These are phyloP conservation scores for Drosophila saltans DNA, from an alignment of 1,140 invertebrate species.

Conservation along the genomic window DNA sequence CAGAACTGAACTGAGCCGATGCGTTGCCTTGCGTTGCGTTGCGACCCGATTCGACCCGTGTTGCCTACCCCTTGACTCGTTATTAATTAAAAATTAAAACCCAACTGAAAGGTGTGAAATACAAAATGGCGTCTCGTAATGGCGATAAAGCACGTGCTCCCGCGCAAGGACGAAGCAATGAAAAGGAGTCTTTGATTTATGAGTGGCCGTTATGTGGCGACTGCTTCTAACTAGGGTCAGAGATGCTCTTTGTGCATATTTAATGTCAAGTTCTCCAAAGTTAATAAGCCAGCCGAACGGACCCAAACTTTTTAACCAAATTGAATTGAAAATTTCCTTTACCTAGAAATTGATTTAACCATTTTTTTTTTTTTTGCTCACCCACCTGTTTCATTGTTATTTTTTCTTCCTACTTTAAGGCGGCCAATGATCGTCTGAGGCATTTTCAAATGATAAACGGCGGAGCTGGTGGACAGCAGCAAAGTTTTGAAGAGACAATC, in stretches of 20 bases:
- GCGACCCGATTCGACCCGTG: slow-evolving; percentile 48
- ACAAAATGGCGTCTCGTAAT: slow-evolving; percentile 72
- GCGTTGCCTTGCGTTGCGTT: slow-evolving; percentile 42
- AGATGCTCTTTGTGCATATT: slow-evolving; percentile 58
- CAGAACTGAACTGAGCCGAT: slow-evolving; percentile 16
- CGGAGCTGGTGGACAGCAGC: slow-evolving; percentile 86
- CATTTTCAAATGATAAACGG: slow-evolving; percentile 90
- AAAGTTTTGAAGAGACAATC: slow-evolving; percentile 93
- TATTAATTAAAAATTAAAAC: slow-evolving; percentile 82
- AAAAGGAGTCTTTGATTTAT: slow-evolving; percentile 68
- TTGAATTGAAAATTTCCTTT: slow-evolving; percentile 56
- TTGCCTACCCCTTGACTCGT: slow-evolving; percentile 63
- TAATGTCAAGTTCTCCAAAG: slow-evolving; percentile 33
- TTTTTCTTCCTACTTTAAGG: slow-evolving; percentile 49
- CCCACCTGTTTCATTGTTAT: slow-evolving; percentile 18
- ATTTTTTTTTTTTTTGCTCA: background rate
- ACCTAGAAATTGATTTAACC: slow-evolving; percentile 57
- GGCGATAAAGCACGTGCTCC: slow-evolving; percentile 74
- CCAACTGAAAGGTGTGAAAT: slow-evolving; percentile 79
- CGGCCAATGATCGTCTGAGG: slow-evolving; percentile 88
- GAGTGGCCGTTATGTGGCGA: slow-evolving; percentile 35
- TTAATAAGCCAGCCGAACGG: slow-evolving; percentile 54
- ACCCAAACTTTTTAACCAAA: slow-evolving; percentile 26
- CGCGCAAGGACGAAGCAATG: slow-evolving; percentile 16
- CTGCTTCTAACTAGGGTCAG: background rate